Percentiles rank a stretch among this genome's conserved stretches.
Conservation (phyloP, 2,888 invertebrate species). For the Orthosia gothica region DNA sequence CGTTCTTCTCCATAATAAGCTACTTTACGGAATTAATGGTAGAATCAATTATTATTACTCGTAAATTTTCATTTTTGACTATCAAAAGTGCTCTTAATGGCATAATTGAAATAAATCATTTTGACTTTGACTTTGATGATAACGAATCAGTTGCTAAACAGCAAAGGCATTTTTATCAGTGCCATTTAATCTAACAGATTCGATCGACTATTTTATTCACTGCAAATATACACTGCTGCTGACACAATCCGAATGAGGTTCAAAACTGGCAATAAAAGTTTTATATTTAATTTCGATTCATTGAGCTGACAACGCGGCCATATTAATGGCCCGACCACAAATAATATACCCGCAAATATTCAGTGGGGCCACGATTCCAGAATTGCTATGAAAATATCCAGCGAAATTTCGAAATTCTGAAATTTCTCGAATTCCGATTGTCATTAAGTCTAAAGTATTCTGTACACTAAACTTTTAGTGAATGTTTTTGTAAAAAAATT, state of each 20-base stretch:
- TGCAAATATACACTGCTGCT: slow-evolving; percentile 8
- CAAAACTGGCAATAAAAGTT: slow-evolving; percentile 39
- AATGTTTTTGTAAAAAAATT: slow-evolving; percentile 28
- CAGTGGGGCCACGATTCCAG: slow-evolving; percentile 17
- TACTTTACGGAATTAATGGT: too few species aligned
- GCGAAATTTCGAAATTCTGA: slow-evolving; percentile 14
- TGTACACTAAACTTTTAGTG: slow-evolving; percentile 18
- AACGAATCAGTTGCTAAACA: too few species aligned
- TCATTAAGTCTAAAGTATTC: slow-evolving; percentile 21
- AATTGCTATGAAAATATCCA: slow-evolving; percentile 15
- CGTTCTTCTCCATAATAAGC: too few species aligned
- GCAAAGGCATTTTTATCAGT: background rate
- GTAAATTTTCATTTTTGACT: too few species aligned
- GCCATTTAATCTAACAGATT: background rate
- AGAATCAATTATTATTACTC: too few species aligned
- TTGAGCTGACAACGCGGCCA: slow-evolving; percentile 66
- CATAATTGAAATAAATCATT: too few species aligned
- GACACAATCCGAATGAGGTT: slow-evolving; percentile 28
- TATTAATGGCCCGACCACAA: slow-evolving; percentile 67
- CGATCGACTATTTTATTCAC: background rate
- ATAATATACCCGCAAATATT: slow-evolving; percentile 67
- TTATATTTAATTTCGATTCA: slow-evolving; percentile 71
- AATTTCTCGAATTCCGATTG: slow-evolving; percentile 40
- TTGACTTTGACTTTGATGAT: too few species aligned
- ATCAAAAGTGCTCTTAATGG: too few species aligned